These are phyloP conservation scores for Caracal caracal DNA, from an alignment of 2,113 vertebrate genomes.

Conservation along the genomic window DNA sequence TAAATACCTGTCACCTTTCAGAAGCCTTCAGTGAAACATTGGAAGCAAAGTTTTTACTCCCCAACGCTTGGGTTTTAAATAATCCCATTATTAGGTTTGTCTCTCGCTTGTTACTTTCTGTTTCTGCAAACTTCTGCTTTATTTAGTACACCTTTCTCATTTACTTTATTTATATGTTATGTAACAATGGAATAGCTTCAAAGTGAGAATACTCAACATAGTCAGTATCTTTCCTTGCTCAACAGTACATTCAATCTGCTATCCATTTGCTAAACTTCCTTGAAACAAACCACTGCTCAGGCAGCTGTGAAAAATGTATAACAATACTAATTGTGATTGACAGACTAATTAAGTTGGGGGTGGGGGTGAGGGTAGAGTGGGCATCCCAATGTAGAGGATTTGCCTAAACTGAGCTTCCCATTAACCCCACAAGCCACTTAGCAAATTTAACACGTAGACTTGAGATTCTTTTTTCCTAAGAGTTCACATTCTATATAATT, in stretches of 20 bases:
- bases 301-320: conserved; percentile 46
- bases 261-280: not conserved
- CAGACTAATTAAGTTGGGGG: conserved; percentile 37
- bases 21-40: not conserved
- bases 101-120: not conserved
- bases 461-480: not conserved
- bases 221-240: not conserved
- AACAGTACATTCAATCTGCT: not conserved
- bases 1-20: not conserved
- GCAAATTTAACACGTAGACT: not conserved
- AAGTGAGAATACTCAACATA: not conserved
- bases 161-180: not conserved
- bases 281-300: conserved; percentile 55
- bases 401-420: not conserved
- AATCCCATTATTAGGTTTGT: not conserved
- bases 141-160: not conserved
- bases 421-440: not conserved
- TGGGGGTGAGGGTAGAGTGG: not conserved
- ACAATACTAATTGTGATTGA: conserved; percentile 43
- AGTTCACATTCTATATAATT: not conserved
- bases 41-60: not conserved
- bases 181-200: not conserved
- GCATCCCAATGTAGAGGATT: not conserved
- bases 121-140: not conserved
- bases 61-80: not conserved